Evolutionary conservation across 2,113 vertebrate species (phyloP).

Genomic region (Talpa occidentalis): DNA sequence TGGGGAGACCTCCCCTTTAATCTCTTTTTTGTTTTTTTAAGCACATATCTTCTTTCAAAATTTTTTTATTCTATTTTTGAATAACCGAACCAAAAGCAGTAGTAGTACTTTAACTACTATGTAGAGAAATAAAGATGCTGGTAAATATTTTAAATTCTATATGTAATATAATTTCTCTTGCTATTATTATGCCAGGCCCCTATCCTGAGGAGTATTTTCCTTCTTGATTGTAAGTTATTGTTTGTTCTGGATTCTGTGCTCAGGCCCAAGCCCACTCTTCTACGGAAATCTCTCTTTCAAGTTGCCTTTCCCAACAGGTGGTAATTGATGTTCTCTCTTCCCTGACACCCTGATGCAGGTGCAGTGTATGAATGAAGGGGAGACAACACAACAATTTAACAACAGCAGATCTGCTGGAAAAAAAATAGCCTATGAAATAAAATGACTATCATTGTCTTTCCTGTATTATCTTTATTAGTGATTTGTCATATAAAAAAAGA

Average conservation of each 20-base stretch:
- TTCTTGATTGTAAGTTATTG: neutral
- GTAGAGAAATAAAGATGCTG: neutral
- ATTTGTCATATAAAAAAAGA: no score
- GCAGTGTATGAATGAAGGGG: neutral
- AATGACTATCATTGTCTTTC: neutral
- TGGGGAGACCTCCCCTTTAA: neutral
- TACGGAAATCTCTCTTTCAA: neutral
- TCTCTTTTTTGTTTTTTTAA: constrained; percentile 48
- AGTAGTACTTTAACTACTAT: neutral
- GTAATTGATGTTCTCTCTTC: neutral
- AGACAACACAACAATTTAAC: neutral
- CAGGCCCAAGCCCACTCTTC: neutral
- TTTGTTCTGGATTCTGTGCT: neutral
- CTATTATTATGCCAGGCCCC: neutral
- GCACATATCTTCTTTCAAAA: constrained; percentile 19
- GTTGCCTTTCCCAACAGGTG: neutral
- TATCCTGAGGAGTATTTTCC: neutral
- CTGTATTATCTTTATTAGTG: neutral
- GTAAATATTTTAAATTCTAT: constrained; percentile 24
- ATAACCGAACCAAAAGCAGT: neutral
- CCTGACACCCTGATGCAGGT: neutral
- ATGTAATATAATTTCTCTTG: neutral
- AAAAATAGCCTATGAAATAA: neutral
- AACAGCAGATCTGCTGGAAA: neutral
- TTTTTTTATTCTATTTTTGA: constrained; percentile 45